Base-by-base conservation (phyloP, 2,888 invertebrate genomes). In the Branchinecta sandiegonensis region DNA sequence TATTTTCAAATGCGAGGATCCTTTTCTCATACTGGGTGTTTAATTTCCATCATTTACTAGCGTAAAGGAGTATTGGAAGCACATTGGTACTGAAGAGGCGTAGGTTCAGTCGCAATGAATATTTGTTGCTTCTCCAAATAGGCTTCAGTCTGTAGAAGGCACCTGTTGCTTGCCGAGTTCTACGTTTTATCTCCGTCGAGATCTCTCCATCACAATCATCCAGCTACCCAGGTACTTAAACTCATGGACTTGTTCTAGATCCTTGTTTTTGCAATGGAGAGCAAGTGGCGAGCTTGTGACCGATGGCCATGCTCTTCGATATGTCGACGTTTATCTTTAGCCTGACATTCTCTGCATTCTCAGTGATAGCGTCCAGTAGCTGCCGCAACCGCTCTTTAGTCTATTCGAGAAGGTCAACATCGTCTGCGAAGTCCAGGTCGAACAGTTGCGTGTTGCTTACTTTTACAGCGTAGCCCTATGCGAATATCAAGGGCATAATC, bases 1-100 rank as follows among this genome's bases (percentile, higher is more conserved):
- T n/a, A 50, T 50, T 50, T 50, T 50, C 50, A 50, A 50, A 50
- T 50, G 13, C 50, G 13, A 50, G 50, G 50, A 50, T 50, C 13
- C 50, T 1, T 50, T 50, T 50, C n/a, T 2, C 50, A 13, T 2
- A 13, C 50, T 50, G 50, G 50, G n/a, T 50, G n/a, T 50, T 50
- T n/a, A 50, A 3, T n/a, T 50, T 50, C 50, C n/a, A 50, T 1
- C 50, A 50, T 50, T 50, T 3, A 50, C 50, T 50, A 13, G 50
- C 50, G n/a, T 50, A 50, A 50, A 50, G 50, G 50, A 50, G 50
- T 13, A 50, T 50, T 13, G 13, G 2, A 13, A 50, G 13, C 13
- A 50, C 3, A 13, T 50, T 13, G n/a, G 1, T 50, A 50, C 2
- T 50, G 13, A 50, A 50, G 13, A 50, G 3, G 2, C 50, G 50